These are phyloP conservation scores for Rhyzopertha dominica DNA, from an alignment of 1,140 invertebrate genomes.

Conservation along the genomic window DNA sequence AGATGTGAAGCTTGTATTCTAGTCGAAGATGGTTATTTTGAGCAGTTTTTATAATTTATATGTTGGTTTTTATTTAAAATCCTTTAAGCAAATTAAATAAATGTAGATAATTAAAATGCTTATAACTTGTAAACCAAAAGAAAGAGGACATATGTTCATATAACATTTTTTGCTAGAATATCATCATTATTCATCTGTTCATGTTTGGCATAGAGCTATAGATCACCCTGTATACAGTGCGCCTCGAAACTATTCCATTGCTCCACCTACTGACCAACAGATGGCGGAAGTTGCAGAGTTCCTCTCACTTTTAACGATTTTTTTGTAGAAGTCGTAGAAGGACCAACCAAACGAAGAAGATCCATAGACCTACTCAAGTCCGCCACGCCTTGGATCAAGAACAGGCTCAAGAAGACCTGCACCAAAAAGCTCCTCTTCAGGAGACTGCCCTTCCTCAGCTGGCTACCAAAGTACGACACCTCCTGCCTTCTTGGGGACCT, in stretches of 20 bases:
- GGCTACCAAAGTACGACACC: conserved; percentile 66
- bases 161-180: no score
- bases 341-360: conserved; percentile 36
- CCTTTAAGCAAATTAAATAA: no score
- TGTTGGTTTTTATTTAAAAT: no score
- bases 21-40: no score
- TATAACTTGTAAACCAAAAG: no score
- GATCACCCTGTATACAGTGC: no score
- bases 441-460: conserved; percentile 64
- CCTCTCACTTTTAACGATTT: conserved; percentile 44
- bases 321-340: conserved; percentile 33
- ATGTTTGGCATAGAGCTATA: no score
- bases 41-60: no score
- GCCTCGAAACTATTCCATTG: not conserved
- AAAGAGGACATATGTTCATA: no score
- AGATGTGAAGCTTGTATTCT: no score
- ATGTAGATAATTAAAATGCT: no score
- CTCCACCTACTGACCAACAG: conserved; percentile 1
- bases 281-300: not conserved
- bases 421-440: conserved; percentile 65
- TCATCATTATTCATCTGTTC: no score
- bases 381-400: conserved; percentile 39
- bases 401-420: conserved; percentile 43
- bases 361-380: conserved; percentile 32
- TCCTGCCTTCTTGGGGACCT: conserved; percentile 64